These are phyloP conservation scores for Caenorhabditis sp. DNA, from an alignment of 2,888 invertebrate genomes.

Conservation along the genomic window DNA sequence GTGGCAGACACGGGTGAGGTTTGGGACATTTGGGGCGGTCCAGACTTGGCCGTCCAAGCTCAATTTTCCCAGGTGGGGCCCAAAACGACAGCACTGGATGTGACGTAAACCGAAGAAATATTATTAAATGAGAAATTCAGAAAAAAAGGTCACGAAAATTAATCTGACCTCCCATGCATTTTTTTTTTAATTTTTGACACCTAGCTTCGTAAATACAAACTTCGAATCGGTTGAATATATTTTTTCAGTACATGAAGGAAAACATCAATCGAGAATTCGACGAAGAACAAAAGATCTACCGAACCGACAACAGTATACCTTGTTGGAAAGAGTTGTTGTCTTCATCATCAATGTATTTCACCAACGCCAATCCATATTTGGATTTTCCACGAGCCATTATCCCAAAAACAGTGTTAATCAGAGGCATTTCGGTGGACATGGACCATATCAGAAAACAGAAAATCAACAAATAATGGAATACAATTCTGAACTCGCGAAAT, in stretches of 20 bases:
- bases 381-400: constrained; percentile 37
- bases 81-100: no score
- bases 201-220: no score
- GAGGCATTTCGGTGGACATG: constrained; percentile 33
- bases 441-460: constrained; percentile 9
- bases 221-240: no score
- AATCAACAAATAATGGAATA: constrained; percentile 4
- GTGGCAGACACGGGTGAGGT: no score
- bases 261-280: constrained; percentile 15
- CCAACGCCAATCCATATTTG: constrained; percentile 33
- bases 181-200: no score
- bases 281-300: constrained; percentile 7
- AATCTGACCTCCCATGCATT: no score
- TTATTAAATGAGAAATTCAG: neutral
- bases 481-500: constrained; percentile 7
- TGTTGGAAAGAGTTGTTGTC: constrained; percentile 24
- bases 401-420: constrained; percentile 28
- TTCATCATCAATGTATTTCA: constrained; percentile 18
- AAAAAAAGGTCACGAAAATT: no score
- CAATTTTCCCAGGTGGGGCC: no score
- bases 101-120: neutral
- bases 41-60: no score
- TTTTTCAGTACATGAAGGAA: no score
- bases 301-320: no score
- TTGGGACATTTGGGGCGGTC: no score